Conservation (phyloP, 2,888 invertebrate species). For the Yponomeuta cagnagella region DNA sequence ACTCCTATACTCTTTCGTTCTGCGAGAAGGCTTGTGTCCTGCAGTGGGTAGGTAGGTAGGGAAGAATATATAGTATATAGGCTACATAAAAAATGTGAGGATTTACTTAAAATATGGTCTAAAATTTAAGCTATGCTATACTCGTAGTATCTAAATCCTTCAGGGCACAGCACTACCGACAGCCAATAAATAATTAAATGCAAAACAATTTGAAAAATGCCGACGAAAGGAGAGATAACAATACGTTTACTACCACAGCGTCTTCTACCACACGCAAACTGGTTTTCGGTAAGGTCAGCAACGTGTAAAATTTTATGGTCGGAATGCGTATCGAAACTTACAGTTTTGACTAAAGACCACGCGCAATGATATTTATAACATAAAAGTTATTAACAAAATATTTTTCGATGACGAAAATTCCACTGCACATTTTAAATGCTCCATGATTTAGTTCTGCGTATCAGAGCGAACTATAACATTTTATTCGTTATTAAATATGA, state of each 20-base stretch:
- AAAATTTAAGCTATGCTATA: neutral
- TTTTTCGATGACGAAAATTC: too few relatives aligned
- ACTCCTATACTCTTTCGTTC: too few relatives aligned
- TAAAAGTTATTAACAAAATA: too few relatives aligned
- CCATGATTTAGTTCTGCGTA: too few relatives aligned
- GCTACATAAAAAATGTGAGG: too few relatives aligned
- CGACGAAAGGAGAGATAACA: conserved; percentile 49
- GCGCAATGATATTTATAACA: neutral
- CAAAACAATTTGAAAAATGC: conserved; percentile 56
- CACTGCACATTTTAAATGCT: too few relatives aligned
- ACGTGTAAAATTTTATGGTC: conserved; percentile 14
- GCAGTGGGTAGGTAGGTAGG: too few relatives aligned
- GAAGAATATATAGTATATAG: too few relatives aligned
- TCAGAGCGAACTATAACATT: too few relatives aligned
- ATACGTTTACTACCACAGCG: conserved; percentile 44
- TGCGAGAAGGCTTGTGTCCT: too few relatives aligned
- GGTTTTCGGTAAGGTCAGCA: conserved; percentile 39
- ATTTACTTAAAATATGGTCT: too few relatives aligned
- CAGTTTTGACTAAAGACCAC: neutral
- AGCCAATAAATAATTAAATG: conserved; percentile 43
- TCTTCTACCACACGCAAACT: conserved; percentile 25
- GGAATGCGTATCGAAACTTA: neutral
- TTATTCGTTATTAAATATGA: too few relatives aligned
- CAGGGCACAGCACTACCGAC: conserved; percentile 20
- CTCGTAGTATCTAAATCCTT: conserved; percentile 18